Base-by-base conservation (phyloP, 2,888 invertebrate genomes). In the Hecatera dysodea region DNA sequence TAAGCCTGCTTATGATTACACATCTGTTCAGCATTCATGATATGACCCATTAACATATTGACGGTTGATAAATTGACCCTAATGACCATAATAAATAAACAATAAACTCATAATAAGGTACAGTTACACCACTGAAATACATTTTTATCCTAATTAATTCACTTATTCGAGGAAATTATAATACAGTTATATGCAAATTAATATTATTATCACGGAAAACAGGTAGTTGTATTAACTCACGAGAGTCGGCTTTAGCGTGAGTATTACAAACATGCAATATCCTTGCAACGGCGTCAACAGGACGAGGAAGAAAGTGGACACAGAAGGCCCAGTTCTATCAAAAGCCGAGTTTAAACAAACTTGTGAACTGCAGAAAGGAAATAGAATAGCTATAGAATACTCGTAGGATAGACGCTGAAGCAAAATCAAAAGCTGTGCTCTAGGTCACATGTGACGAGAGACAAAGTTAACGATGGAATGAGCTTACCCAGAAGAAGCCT, bases 221-320 rank as follows among this genome's bases (percentile, higher is more conserved):
- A 74, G 72, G 82, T 78, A 84, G 82, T 80, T 82, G 68, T 44
- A 46, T 68, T 67, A 67, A 64, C 42, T 71, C 63, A 76, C 60
- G 74, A 72, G 76, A 63, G 68, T 72, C 72, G 74, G 70, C 71
- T 71, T 75, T 72, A 77, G 70, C 61, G 66, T 74, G 59, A 68
- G 71, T 71, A 59, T 67, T 80, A 68, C 67, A 67, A 67, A 55
- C 68, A 84, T 80, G 85, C 81, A 82, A 82, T 85, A 86, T 83
- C 84, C 84, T 86, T 86, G 85, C 78, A 81, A 72, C 75, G 84
- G 81, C 81, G 79, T 84, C 87, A 87, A 88, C 87, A 87, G 82
- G 61, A 62, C 52, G 33, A 42, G 7, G 33, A 39, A 55, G 50
- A 52, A 46, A 74, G 12, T 52, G 11, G 22, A 44, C 8, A 8